Base-by-base conservation (phyloP, 2,888 invertebrate genomes). In the Malthinus flaveolus region DNA sequence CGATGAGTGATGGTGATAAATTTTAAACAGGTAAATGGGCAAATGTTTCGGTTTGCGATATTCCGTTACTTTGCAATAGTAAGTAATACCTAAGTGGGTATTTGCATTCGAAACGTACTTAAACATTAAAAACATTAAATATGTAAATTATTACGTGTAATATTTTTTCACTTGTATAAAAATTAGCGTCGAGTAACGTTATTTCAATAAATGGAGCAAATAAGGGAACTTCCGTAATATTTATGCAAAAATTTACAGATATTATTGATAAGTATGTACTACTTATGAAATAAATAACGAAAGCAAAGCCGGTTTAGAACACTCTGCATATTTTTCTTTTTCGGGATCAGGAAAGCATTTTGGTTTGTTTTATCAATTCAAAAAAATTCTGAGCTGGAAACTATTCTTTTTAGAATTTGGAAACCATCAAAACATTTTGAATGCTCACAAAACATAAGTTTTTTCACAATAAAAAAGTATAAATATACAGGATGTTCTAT, bases 111-210 rank as follows among this genome's bases (percentile, higher is more conserved):
- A n/a, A 42, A 42, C 39, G 23, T 42, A 15, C 2, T 12, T 42
- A 42, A 42, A 15, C 13, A 23, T 13, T 37, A 37, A 12, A 37
- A 37, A 9, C 15, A 37, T 42, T 23, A 42, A 23, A 13, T 42
- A 42, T 23, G 15, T 23, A 42, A 42, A 42, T 42, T 15, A 42
- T 42, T 10, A 15, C 15, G 9, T 9, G 11, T 23, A 42, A 23
- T 23, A 23, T 42, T 15, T 9, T 15, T 13, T 42, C 15, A 42
- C 15, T 15, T 15, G 23, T 23, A 23, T 23, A 23, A 23, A 23
- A 23, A 23, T 23, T 23, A 23, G 23, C 23, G 46, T 46, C 5
- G 12, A 49, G 49, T 32, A 49, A 49, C 49, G 49, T 49, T 49
- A 49, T 32, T 32, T 32, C 49, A 49, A 49, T 13, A 39, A 49